Evolutionary conservation across 53 echinoderm and acorn worm genomes (phyloP).

Genomic region (Hippasteria phrygiana): DNA sequence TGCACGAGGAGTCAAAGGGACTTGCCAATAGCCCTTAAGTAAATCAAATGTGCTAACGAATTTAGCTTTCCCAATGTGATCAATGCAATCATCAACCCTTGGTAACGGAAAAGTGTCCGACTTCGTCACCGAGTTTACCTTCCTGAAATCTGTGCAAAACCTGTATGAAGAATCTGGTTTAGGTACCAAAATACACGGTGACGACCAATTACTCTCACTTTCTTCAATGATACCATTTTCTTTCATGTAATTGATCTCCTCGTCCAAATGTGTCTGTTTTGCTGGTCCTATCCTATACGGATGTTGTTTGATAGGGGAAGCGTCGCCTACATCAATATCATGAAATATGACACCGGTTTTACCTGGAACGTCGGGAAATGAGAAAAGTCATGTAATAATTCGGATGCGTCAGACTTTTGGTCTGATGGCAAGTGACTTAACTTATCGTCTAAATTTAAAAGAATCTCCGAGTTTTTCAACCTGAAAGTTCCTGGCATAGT

Average conservation of each 20-base stretch:
- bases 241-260: constrained; percentile 36
- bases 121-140: constrained; percentile 49
- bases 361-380: constrained; percentile 60
- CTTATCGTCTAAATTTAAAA: constrained; percentile 49
- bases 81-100: no score
- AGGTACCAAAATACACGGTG: no score
- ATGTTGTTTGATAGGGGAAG: constrained; percentile 67
- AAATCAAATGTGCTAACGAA: constrained; percentile 58
- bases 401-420: constrained; percentile 31
- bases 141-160: constrained; percentile 68
- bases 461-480: constrained; percentile 62
- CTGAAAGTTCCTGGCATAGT: background rate
- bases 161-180: constrained; percentile 15
- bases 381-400: constrained; percentile 41
- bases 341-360: constrained; percentile 47
- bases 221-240: constrained; percentile 38
- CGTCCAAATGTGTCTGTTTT: constrained; percentile 40
- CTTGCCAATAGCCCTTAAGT: constrained; percentile 52
- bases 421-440: constrained; percentile 55
- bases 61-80: no score
- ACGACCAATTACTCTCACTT: constrained; percentile 47
- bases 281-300: constrained; percentile 68
- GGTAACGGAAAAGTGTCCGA: constrained; percentile 64
- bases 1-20: constrained; percentile 42
- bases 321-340: constrained; percentile 70